Evolutionary conservation across 2,113 vertebrate genomes (phyloP).

Genomic region (Malaclemys terrapin): DNA sequence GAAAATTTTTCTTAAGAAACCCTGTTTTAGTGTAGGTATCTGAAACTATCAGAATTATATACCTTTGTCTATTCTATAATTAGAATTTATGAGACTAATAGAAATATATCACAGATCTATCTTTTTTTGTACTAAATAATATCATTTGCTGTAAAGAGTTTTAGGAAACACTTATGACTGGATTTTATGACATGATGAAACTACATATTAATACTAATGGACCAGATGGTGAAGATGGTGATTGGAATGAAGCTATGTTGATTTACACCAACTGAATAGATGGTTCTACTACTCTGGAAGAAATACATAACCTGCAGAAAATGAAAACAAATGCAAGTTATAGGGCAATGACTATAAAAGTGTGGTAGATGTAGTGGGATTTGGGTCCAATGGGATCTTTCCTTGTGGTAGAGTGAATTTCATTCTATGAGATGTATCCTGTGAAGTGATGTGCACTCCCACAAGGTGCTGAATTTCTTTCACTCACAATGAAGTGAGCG

Average conservation of each 20-base stretch:
- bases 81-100: not conserved
- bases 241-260: not conserved
- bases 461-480: not conserved
- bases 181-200: not conserved
- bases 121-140: not conserved
- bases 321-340: not conserved
- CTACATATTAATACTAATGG: not conserved
- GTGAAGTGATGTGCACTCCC: not conserved
- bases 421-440: not conserved
- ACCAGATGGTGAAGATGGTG: not conserved
- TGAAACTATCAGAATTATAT: not conserved
- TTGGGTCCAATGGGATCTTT: not conserved
- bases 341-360: not conserved
- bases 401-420: not conserved
- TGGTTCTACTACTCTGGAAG: not conserved
- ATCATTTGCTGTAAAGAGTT: not conserved
- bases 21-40: not conserved
- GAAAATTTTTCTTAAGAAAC: not conserved
- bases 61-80: not conserved
- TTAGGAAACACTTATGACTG: not conserved
- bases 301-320: not conserved
- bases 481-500: not conserved
- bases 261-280: not conserved
- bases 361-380: not conserved
- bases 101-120: not conserved